phyloP scores from a whole-genome alignment of 2,113 vertebrate genomes.

The Chamaetylas fuelleborni region DNA sequence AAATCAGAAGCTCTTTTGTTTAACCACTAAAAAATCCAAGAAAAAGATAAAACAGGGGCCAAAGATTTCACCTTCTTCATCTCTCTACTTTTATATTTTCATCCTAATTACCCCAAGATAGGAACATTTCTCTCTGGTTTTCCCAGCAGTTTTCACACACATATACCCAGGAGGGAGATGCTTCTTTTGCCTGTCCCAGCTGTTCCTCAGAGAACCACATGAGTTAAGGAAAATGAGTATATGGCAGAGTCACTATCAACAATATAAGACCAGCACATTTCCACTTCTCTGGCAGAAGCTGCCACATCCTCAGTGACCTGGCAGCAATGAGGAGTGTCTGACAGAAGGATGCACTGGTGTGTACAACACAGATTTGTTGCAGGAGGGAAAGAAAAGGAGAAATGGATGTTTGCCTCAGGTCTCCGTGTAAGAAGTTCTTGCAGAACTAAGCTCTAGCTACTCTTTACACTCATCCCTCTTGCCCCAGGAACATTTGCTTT shows the following conservation, averaged over 20 bases:
- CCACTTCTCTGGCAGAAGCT: not conserved
- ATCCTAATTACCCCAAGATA: not conserved
- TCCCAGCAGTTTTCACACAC: not conserved
- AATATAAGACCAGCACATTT: not conserved
- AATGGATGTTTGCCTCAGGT: not conserved
- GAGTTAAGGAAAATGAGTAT: not conserved
- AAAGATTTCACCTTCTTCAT: not conserved
- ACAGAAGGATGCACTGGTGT: not conserved
- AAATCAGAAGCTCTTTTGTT: not conserved
- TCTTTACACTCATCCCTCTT: not conserved
- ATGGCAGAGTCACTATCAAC: not conserved
- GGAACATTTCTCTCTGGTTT: not conserved
- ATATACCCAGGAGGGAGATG: not conserved
- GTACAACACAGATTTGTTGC: not conserved
- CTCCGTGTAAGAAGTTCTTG: not conserved
- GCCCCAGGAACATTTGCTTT: slow-evolving; percentile 6
- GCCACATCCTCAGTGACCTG: not conserved
- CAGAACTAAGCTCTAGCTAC: not conserved
- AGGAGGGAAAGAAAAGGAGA: not conserved
- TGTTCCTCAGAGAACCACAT: not conserved
- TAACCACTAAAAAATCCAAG: not conserved
- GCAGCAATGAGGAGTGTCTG: not conserved
- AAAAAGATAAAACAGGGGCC: not conserved
- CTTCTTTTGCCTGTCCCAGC: not conserved
- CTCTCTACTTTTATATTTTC: accelerated